Evolutionary conservation across 2,113 vertebrate genomes (phyloP).

Genomic region (Sturnira hondurensis): DNA sequence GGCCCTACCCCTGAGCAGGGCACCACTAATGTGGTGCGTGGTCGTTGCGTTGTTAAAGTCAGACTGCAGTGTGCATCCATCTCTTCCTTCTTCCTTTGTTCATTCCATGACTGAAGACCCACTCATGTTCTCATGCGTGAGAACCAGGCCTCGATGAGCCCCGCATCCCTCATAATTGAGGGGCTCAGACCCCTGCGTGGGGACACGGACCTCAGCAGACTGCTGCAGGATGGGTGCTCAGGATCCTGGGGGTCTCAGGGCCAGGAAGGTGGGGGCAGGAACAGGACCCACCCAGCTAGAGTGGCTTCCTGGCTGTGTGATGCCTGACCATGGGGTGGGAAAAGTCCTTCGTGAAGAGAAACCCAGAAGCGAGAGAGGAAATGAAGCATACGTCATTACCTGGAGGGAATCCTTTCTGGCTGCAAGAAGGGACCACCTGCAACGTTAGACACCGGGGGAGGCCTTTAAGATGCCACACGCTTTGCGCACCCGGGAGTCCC

Average conservation of each 20-base stretch:
- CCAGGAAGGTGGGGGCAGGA: neutral
- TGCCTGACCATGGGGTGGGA: neutral
- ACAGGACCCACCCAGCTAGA: neutral
- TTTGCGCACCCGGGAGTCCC: too few species aligned
- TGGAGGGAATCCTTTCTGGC: neutral
- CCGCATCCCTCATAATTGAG: neutral
- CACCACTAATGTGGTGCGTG: fast-evolving
- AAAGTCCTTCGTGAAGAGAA: neutral
- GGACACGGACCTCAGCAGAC: neutral
- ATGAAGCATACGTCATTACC: fast-evolving
- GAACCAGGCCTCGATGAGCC: neutral
- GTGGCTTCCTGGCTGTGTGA: neutral
- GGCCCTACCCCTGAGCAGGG: neutral
- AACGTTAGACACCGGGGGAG: fast-evolving
- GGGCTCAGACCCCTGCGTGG: fast-evolving
- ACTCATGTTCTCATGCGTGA: neutral
- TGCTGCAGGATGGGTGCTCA: neutral
- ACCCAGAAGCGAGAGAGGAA: neutral
- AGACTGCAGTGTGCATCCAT: fast-evolving
- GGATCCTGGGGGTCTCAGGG: neutral
- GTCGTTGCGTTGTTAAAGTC: fast-evolving
- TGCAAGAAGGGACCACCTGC: neutral
- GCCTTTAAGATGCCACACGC: too few species aligned
- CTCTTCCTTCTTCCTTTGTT: neutral
- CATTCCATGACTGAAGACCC: neutral